Base-by-base conservation (phyloP, 2,113 vertebrate species). In the Callipepla squamata region DNA sequence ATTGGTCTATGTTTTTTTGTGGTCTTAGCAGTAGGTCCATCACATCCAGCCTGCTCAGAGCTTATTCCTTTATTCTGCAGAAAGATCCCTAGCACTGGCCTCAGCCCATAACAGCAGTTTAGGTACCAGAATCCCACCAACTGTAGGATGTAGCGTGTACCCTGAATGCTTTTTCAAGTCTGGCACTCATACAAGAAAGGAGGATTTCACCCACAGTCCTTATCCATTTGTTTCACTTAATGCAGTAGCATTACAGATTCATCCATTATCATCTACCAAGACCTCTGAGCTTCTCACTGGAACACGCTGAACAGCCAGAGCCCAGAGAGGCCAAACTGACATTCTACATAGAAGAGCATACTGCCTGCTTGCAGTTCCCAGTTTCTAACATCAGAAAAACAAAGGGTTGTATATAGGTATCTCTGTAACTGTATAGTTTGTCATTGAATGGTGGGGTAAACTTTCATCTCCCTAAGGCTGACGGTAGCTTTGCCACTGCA, bases 401-500 rank as follows among this genome's bases (percentile, higher is more conserved):
- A 45, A 34, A 3, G 11, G 2, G 8, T 83, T 83, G 34, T 45
- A 50, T 23, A 42, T 42, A 57, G 17, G 36, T 74, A n/a, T 85
- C 59, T 68, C 45, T 38, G 51, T 67, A 77, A 91, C 28, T 36
- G 12, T 16, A 18, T n/a, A 45, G n/a, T 36, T 58, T 19, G n/a
- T 73, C 36, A 42, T 8, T 5, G 3, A 75, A 58, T 4, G 53
- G 18, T 0, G 0, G 50, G 14, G 42, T 17, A 68, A 81, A 72
- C 23, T 21, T 34, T 70, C 40, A 22, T 30, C 32, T 69, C 79
- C 32, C 42, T 1, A 1, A 50, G 16, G 69, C 0, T 72, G 25
- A n/a, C n/a, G 28, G 23, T 2, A 69, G n/a, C 28, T 85, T 55
- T 92, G 50, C n/a, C 53, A 79, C 28, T 81, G 42, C 74, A 87